Base-by-base conservation (phyloP, 2,797 vertebrate genomes). In the Premnoplex brunnescens region DNA sequence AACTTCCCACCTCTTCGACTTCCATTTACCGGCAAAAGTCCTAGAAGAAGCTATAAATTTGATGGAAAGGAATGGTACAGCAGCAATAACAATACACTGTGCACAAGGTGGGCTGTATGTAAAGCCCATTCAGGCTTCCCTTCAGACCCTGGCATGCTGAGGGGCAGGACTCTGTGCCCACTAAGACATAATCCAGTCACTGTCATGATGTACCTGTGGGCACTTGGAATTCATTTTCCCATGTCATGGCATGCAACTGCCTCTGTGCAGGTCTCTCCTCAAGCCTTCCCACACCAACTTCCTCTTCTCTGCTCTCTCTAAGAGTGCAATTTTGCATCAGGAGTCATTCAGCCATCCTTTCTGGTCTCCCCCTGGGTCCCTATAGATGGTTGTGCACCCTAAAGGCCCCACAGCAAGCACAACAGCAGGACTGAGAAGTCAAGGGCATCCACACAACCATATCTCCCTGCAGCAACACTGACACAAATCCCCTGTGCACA, bases 341-440 rank as follows among this genome's bases (percentile, higher is more conserved):
- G 27, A 80, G 17, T 7, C 32, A 23, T 2, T 7, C 17, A 66
- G 4, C 18, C 27, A 1, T n/a, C 34, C 27, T 73, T 46, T 60
- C 58, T 2, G 0, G 4, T 17, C 28, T 74, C 28, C 22, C 10
- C 6, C 23, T 20, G 20, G 34, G 30, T 30, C 69, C 8, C 1
- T 27, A 11, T 1, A 36, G 59, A 30, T 1, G 1, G 6, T 3
- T 66, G 34, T 59, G 49, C 37, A 54, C 22, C 46, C 55, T 34
- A 63, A 69, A 67, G 59, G 27, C 24, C 41, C 34, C 43, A 32
- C 19, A 63, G 39, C 16, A 34, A 68, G 34, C 48, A 56, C 21
- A 68, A 11, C 16, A 62, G 34, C 0, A 0, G 23, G 39, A 10
- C 0, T 63, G 59, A 49, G 58, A 72, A 64, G 64, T 52, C 55